phyloP scores from a whole-genome alignment of 2,797 vertebrate genomes.

The Oophaga sylvatica region DNA sequence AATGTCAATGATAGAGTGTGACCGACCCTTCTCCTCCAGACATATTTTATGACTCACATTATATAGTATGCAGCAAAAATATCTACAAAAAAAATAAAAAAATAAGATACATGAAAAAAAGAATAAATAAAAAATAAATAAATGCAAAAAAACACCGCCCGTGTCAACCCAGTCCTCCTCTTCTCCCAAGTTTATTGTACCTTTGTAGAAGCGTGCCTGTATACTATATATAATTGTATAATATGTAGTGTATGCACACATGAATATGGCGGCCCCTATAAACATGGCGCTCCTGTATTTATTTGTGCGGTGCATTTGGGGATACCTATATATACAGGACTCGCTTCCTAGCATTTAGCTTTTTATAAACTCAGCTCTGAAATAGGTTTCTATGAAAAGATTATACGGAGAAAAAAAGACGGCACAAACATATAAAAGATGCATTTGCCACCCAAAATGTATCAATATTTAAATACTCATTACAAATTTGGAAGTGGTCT shows the following conservation, averaged over 20 bases:
- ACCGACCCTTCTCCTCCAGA: too few relatives aligned
- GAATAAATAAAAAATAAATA: too few relatives aligned
- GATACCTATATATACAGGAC: not conserved
- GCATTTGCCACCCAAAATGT: constrained; percentile 42
- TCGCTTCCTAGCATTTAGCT: constrained; percentile 12
- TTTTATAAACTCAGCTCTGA: constrained; percentile 25
- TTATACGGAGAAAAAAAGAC: not conserved
- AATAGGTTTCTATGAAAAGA: constrained; percentile 38
- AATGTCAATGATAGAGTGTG: too few relatives aligned
- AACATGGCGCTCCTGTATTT: not conserved
- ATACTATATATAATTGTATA: too few relatives aligned
- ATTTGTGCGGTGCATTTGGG: constrained; percentile 3
- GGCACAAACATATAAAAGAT: constrained; percentile 14
- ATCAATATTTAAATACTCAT: constrained; percentile 52
- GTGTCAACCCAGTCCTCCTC: too few relatives aligned
- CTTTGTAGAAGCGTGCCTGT: too few relatives aligned
- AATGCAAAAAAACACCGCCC: too few relatives aligned
- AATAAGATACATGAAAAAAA: too few relatives aligned
- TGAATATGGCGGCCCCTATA: not conserved
- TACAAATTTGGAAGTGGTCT: constrained; percentile 49
- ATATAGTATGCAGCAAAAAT: too few relatives aligned
- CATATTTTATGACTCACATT: too few relatives aligned
- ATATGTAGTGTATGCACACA: not conserved
- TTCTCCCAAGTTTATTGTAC: too few relatives aligned
- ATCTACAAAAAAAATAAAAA: too few relatives aligned